A percentile compares a stretch with the other conserved stretches of the same genome.
Conservation (phyloP, 2,113 vertebrate genomes). For the Camelus dromedarius region DNA sequence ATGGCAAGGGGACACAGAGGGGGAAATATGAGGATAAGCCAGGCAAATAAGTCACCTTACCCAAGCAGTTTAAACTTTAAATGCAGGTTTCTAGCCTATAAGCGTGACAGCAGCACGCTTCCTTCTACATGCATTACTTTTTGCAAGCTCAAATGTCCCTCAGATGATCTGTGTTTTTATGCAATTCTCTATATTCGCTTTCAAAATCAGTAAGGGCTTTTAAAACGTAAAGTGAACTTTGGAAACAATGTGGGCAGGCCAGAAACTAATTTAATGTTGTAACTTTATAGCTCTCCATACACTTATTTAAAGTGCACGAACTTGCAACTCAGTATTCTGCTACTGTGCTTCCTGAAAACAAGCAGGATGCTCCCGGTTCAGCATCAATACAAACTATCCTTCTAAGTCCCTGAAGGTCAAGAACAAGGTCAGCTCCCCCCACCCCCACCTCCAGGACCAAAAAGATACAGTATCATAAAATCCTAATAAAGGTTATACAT, state of each 20-base stretch:
- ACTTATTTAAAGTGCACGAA: not conserved
- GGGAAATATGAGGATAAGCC: not conserved
- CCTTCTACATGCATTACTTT: not conserved
- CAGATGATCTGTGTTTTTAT: not conserved
- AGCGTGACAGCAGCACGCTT: not conserved
- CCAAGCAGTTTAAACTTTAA: constrained; percentile 7
- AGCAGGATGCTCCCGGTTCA: not conserved
- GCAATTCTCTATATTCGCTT: not conserved
- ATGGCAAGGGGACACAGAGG: not conserved
- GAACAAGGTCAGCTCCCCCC: not conserved
- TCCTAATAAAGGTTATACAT: not conserved
- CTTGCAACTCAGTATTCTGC: not conserved
- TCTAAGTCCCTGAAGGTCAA: not conserved
- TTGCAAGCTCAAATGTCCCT: not conserved
- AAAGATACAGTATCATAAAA: constrained; percentile 29
- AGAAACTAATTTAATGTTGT: constrained; percentile 36
- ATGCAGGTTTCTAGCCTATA: not conserved
- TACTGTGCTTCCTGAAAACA: not conserved
- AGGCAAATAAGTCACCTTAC: not conserved
- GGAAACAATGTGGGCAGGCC: not conserved
- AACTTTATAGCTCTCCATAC: not conserved
- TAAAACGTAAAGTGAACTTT: constrained; percentile 55
- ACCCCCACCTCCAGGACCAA: not conserved
- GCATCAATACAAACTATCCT: not conserved
- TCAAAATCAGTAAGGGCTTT: constrained; percentile 32